Base-by-base conservation (phyloP, 2,113 vertebrate genomes). In the Silurus asotus region DNA sequence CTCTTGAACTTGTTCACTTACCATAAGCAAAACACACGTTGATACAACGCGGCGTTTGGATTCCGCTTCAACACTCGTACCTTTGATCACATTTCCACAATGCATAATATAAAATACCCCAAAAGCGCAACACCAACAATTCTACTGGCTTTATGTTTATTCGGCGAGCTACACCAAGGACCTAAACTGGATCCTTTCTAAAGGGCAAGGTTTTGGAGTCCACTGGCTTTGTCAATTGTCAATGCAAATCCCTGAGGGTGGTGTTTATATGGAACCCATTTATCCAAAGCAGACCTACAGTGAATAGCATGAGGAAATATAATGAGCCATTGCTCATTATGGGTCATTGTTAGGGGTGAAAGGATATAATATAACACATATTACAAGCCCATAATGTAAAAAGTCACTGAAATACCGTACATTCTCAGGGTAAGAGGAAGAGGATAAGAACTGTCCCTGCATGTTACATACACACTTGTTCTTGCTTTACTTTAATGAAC, bases 161-260 rank as follows among this genome's bases (percentile, higher is more conserved):
- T 48, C 49, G 28, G 6, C 59, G 28, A 17, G 76, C 19, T 25
- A 28, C 69, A 62, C 9, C 64, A 8, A 51, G 56, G 61, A 83
- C 80, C 69, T 56, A 8, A 19, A 23, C n/a, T 0, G 14, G 11
- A 78, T 28, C 83, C 55, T 87, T 87, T 78, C 62, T 61, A 84
- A 87, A 85, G 86, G 78, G 48, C 72, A 28, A 55, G 74, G 79
- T 19, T 87, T 83, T 83, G 65, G 79, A 83, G 74, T 75, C 74
- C 82, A 48, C 72, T 82, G 55, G 28, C 64, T 82, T 37, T 83
- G 25, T 84, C 64, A 61, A 82, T 65, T 58, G 69, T 84, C 70
- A 89, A 82, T 77, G 62, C 80, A 56, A 69, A 77, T 49, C 78
- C 77, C 77, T 45, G 56, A 80, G 28, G 77, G 56, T 80, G 55